These are phyloP conservation scores for Archocentrus centrarchus DNA, from an alignment of 2,113 vertebrate species.

Conservation along the genomic window DNA sequence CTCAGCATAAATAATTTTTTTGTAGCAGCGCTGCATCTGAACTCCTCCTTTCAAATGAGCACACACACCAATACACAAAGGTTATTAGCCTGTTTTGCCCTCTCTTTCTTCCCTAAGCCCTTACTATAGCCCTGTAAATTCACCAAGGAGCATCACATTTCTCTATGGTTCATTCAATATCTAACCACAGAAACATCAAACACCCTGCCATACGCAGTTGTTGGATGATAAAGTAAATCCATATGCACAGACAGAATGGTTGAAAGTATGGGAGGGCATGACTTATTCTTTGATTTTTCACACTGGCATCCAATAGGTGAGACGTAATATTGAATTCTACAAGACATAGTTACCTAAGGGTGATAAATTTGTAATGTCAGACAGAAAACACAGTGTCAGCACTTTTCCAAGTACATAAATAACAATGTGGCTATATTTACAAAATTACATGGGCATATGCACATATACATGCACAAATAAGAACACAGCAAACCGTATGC, in stretches of 20 bases:
- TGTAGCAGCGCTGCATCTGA: constrained; percentile 21
- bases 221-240: constrained; percentile 62
- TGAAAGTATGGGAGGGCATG: constrained; percentile 29
- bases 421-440: constrained; percentile 29
- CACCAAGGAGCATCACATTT: constrained; percentile 43
- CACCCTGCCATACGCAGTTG: constrained; percentile 28
- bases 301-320: constrained; percentile 44
- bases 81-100: constrained; percentile 25
- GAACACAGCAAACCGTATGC: not conserved
- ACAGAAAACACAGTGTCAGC: constrained; percentile 36
- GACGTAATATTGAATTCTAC: constrained; percentile 46
- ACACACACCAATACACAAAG: constrained; percentile 23
- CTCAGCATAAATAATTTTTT: constrained; percentile 1
- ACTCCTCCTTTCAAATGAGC: constrained; percentile 14
- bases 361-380: constrained; percentile 40
- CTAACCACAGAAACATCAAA: constrained; percentile 67
- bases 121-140: constrained; percentile 27
- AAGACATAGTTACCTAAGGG: constrained; percentile 31
- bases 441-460: constrained; percentile 16
- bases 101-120: constrained; percentile 29
- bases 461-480: not conserved
- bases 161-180: constrained; percentile 62
- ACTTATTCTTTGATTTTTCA: constrained; percentile 64
- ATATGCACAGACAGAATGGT: constrained; percentile 35
- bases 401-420: constrained; percentile 28